These are phyloP conservation scores for Artemia sinica DNA, from an alignment of 2,888 invertebrate species.

Conservation along the genomic window DNA sequence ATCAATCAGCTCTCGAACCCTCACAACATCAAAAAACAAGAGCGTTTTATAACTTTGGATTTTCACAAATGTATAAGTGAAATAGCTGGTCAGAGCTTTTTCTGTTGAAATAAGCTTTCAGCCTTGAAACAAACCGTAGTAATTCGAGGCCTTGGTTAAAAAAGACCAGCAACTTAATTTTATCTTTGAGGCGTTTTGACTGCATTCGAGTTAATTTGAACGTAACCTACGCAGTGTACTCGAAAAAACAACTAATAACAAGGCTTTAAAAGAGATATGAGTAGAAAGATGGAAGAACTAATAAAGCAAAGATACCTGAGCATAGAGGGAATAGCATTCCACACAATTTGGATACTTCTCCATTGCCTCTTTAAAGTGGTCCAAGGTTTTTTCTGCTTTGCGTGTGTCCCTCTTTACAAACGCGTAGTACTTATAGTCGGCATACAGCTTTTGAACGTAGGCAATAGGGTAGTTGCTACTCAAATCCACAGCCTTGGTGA, in stretches of 20 bases:
- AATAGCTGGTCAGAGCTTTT: too few relatives aligned
- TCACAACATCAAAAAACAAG: too few relatives aligned
- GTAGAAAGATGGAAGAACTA: neutral
- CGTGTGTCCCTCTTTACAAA: constrained; percentile 39
- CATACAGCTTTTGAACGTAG: constrained; percentile 74
- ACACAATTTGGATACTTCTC: constrained; percentile 63
- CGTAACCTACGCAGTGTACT: neutral
- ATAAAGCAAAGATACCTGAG: constrained; percentile 43
- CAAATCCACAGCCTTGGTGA: constrained; percentile 53
- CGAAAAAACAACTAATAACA: neutral
- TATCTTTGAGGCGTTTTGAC: too few relatives aligned
- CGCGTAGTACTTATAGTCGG: constrained; percentile 53
- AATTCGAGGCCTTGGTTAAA: too few relatives aligned
- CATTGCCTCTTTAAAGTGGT: constrained; percentile 54
- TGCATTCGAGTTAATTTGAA: too few relatives aligned
- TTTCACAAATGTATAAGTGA: too few relatives aligned
- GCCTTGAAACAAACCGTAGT: too few relatives aligned
- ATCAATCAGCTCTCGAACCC: too few relatives aligned
- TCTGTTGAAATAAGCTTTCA: too few relatives aligned
- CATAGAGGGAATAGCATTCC: constrained; percentile 73
- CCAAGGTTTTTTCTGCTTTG: constrained; percentile 43
- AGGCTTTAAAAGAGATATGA: neutral
- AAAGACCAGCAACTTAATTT: too few relatives aligned
- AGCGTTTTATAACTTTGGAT: too few relatives aligned
- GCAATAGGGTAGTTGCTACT: constrained; percentile 71